Evolutionary conservation across 2,113 vertebrate species (phyloP).

Genomic region (Chascanopsetta lugubris): DNA sequence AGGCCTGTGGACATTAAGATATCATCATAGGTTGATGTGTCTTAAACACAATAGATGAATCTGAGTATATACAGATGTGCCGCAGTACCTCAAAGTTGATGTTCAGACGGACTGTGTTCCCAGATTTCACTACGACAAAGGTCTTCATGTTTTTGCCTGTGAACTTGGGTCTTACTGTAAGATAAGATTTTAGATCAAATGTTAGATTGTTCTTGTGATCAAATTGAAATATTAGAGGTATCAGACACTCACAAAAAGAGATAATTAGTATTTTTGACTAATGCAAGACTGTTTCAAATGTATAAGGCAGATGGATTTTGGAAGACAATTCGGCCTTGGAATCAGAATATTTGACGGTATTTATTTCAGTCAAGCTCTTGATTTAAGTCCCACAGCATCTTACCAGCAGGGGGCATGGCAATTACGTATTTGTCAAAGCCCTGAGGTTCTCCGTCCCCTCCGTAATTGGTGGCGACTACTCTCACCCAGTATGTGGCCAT

Average conservation of each 20-base stretch:
- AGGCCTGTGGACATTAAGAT: conserved; percentile 74
- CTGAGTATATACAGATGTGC: too few relatives aligned
- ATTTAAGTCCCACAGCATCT: conserved; percentile 16
- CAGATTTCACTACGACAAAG: conserved; percentile 81
- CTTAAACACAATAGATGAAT: too few relatives aligned
- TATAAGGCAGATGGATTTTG: too few relatives aligned
- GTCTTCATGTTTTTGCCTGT: conserved; percentile 79
- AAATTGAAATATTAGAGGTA: neutral
- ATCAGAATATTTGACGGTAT: too few relatives aligned
- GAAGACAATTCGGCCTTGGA: too few relatives aligned
- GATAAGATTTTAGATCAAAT: neutral
- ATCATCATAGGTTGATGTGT: neutral
- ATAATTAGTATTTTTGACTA: too few relatives aligned
- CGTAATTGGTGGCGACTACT: conserved; percentile 83
- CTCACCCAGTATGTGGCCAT: conserved; percentile 82
- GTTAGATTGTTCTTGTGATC: neutral
- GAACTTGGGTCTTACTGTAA: conserved; percentile 85
- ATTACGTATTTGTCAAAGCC: conserved; percentile 77
- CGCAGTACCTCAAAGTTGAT: conserved; percentile 86
- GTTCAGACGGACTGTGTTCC: conserved; percentile 82
- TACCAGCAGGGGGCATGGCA: conserved; percentile 80
- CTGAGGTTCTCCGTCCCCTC: conserved; percentile 81
- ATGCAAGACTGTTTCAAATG: too few relatives aligned
- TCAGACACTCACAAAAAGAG: too few relatives aligned
- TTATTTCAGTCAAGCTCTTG: too few relatives aligned